Percentiles rank a stretch among this genome's conserved stretches.
Evolutionary conservation across 2,797 vertebrate genomes (phyloP).

Genomic region (Lepilemur ruficaudatus): DNA sequence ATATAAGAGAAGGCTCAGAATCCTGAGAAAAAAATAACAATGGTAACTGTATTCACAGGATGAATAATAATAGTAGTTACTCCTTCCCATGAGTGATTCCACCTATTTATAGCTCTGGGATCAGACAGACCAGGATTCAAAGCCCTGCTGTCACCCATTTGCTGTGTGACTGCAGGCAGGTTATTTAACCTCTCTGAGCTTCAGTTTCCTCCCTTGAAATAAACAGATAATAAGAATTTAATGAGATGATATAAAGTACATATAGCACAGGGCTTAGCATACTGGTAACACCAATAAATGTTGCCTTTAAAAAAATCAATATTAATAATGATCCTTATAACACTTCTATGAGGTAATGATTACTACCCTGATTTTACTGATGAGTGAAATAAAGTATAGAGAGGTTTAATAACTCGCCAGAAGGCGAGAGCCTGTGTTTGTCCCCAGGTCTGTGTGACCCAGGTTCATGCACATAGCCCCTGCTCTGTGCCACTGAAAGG

Average conservation of each 20-base stretch:
- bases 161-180: neutral
- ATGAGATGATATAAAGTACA: neutral
- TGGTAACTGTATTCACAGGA: neutral
- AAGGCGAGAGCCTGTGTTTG: neutral
- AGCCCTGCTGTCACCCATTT: neutral
- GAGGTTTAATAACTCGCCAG: neutral
- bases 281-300: neutral
- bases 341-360: neutral
- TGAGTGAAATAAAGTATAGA: neutral
- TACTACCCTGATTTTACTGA: neutral
- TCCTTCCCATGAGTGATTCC: neutral
- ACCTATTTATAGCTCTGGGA: neutral
- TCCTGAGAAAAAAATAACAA: neutral
- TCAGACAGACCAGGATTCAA: neutral
- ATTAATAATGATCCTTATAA: constrained; percentile 21
- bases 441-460: neutral
- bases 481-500: neutral
- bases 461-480: neutral
- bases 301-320: neutral
- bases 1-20: neutral
- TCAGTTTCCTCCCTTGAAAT: neutral
- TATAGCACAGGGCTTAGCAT: neutral
- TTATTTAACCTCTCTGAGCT: neutral
- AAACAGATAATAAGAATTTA: neutral
- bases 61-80: neutral